phyloP scores from a whole-genome alignment of 2,888 invertebrate species.

The Eilema depressum region DNA sequence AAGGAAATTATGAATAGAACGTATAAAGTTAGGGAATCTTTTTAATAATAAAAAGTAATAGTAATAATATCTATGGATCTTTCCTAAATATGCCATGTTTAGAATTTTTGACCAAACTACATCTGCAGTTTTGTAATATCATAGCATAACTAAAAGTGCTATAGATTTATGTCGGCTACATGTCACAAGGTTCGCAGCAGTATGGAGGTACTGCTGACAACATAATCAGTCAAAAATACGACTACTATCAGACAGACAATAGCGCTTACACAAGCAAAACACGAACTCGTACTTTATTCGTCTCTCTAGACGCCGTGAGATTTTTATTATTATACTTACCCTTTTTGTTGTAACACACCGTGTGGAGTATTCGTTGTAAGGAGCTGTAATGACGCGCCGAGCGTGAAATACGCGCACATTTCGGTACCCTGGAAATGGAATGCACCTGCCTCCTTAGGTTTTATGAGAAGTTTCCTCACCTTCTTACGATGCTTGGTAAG shows the following conservation, averaged over 20 bases:
- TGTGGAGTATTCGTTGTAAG: slow-evolving; percentile 69
- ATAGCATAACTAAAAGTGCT: not conserved
- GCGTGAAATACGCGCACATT: slow-evolving; percentile 85
- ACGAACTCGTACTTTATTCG: slow-evolving; percentile 66
- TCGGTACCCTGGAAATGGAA: slow-evolving; percentile 83
- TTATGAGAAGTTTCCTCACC: slow-evolving; percentile 86
- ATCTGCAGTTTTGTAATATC: not conserved
- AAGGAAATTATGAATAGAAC: too few species aligned
- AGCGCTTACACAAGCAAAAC: slow-evolving; percentile 60
- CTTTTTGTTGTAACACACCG: slow-evolving; percentile 74
- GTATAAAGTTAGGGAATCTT: too few species aligned
- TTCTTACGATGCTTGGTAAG: slow-evolving; percentile 79
- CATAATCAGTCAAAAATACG: slow-evolving; percentile 45
- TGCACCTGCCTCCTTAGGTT: slow-evolving; percentile 86
- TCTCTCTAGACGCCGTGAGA: slow-evolving; percentile 71
- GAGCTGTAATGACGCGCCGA: slow-evolving; percentile 79
- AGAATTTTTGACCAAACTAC: too few species aligned
- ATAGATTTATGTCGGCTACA: not conserved
- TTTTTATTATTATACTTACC: slow-evolving; percentile 83
- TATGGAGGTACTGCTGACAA: slow-evolving; percentile 20
- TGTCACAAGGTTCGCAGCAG: not conserved
- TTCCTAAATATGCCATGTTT: too few species aligned
- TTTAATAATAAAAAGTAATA: too few species aligned
- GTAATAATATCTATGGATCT: too few species aligned
- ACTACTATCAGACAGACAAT: slow-evolving; percentile 51